A percentile compares a stretch with the other conserved stretches of the same genome.
phyloP scores from a whole-genome alignment of 2,113 vertebrate species.

The Sapayoa aenigma region DNA sequence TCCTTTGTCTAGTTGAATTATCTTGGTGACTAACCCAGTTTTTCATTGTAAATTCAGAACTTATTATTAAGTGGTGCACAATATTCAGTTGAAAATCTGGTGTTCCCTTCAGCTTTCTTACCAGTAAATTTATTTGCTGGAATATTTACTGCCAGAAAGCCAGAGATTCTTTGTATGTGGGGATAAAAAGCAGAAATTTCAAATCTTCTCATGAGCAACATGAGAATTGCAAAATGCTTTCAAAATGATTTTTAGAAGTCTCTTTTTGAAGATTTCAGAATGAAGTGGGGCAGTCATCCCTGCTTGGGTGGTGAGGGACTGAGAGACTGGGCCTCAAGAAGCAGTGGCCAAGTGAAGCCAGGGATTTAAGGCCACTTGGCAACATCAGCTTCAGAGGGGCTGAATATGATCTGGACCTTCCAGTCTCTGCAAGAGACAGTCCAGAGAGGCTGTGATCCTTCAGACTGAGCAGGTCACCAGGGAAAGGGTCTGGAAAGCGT shows the following conservation, averaged over 20 bases:
- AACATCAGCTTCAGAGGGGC: not conserved
- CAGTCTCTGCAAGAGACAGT: not conserved
- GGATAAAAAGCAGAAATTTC: not conserved
- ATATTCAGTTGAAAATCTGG: not conserved
- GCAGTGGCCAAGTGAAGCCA: not conserved
- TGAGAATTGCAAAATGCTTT: not conserved
- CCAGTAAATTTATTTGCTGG: not conserved
- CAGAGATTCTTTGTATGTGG: not conserved
- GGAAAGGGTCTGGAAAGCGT: not conserved
- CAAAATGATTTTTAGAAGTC: not conserved
- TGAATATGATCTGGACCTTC: not conserved
- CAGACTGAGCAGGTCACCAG: not conserved
- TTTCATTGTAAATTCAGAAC: not conserved
- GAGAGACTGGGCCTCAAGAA: not conserved
- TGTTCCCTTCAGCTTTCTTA: not conserved
- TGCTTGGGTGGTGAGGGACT: not conserved
- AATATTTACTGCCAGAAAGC: not conserved
- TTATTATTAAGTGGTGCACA: not conserved
- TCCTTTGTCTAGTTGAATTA: not conserved
- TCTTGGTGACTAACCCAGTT: not conserved
- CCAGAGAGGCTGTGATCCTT: not conserved
- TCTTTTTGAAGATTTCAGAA: not conserved
- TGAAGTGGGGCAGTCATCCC: not conserved
- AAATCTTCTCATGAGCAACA: not conserved
- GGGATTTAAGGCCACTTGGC: not conserved